phyloP scores from a whole-genome alignment of 2,797 vertebrate genomes.

The Poliocrania exsul region DNA sequence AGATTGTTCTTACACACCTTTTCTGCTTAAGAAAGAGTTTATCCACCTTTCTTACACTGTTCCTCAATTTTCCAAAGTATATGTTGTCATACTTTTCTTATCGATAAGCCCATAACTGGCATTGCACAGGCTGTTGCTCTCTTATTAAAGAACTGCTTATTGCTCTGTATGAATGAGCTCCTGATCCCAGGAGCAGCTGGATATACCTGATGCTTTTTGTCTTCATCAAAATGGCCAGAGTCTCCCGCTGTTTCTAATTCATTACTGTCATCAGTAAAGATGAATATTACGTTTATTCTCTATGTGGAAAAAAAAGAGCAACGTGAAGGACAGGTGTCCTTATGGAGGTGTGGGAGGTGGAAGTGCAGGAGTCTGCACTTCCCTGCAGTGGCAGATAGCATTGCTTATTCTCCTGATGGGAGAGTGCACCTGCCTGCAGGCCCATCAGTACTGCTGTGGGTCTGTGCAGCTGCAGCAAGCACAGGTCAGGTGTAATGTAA shows the following conservation, averaged over 20 bases:
- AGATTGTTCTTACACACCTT: neutral
- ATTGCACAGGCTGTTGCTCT: neutral
- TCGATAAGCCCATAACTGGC: neutral
- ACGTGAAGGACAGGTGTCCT: neutral
- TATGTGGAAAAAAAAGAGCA: neutral
- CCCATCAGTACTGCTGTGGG: neutral
- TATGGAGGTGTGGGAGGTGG: neutral
- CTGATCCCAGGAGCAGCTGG: neutral
- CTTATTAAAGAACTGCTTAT: neutral
- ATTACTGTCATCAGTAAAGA: neutral
- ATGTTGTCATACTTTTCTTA: neutral
- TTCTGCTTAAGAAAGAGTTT: neutral
- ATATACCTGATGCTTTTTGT: neutral
- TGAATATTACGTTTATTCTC: neutral
- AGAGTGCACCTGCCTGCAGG: neutral
- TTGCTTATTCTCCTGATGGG: neutral
- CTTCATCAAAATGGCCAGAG: neutral
- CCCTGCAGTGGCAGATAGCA: neutral
- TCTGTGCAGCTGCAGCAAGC: neutral
- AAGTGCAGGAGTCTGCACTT: neutral
- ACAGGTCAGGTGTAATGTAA: neutral
- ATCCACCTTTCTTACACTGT: neutral
- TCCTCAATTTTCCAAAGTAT: neutral
- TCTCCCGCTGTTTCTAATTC: conserved; percentile 4
- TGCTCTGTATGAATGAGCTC: neutral